A percentile compares a stretch with the other conserved stretches of the same genome.
These are phyloP conservation scores for Drosophila melanocephala DNA, from an alignment of 2,888 invertebrate genomes.

Conservation along the genomic window DNA sequence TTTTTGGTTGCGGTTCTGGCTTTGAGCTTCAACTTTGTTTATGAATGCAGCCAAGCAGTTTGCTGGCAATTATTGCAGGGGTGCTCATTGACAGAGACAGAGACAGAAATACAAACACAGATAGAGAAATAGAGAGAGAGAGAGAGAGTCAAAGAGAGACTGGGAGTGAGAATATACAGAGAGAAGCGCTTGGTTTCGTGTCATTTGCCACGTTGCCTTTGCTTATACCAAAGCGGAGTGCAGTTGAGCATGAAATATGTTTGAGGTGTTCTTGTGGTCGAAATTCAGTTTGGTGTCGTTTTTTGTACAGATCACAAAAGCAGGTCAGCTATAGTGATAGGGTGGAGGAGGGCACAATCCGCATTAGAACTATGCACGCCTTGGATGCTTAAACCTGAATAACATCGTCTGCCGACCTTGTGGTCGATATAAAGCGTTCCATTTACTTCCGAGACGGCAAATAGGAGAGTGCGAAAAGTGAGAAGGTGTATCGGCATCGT, in stretches of 20 bases:
- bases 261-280: slow-evolving; percentile 43
- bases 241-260: slow-evolving; percentile 70
- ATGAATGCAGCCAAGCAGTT: slow-evolving; percentile 63
- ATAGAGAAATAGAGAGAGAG: neutral
- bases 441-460: slow-evolving; percentile 40
- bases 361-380: slow-evolving; percentile 44
- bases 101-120: neutral
- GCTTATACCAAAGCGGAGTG: slow-evolving; percentile 45
- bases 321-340: neutral
- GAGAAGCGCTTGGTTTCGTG: slow-evolving; percentile 49
- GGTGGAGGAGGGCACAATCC: slow-evolving; percentile 18
- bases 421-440: slow-evolving; percentile 49
- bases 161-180: neutral
- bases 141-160: neutral
- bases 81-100: neutral
- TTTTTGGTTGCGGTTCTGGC: slow-evolving; percentile 28
- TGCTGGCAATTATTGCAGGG: slow-evolving; percentile 59
- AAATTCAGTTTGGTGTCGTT: slow-evolving; percentile 12
- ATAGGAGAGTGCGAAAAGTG: neutral
- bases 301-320: slow-evolving; percentile 26
- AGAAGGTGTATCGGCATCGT: slow-evolving; percentile 9
- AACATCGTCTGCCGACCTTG: slow-evolving; percentile 31
- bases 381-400: slow-evolving; percentile 24
- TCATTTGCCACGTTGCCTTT: slow-evolving; percentile 56
- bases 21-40: slow-evolving; percentile 37